Conservation (phyloP, 2,797 vertebrate genomes). For the Buceros bicornis region DNA sequence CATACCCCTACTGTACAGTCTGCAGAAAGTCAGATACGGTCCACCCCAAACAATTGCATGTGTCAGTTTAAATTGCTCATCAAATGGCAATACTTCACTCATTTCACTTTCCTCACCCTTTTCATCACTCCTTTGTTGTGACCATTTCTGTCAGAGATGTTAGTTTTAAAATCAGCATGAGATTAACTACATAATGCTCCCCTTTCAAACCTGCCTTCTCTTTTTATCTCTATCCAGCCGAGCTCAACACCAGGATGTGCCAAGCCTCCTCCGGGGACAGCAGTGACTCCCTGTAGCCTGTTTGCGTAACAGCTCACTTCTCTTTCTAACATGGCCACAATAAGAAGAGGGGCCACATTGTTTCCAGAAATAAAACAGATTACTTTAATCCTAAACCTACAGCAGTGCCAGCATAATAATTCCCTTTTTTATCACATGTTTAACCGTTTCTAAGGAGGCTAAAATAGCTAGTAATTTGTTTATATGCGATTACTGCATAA, state of each 20-base stretch:
- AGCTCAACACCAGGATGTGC: slow-evolving; percentile 17
- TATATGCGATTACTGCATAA: background rate
- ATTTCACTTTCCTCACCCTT: slow-evolving; percentile 4
- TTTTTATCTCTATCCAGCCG: slow-evolving; percentile 5
- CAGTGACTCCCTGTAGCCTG: slow-evolving; percentile 19
- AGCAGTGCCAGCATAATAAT: slow-evolving; percentile 24
- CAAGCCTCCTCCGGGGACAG: background rate
- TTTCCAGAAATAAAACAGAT: slow-evolving; percentile 67
- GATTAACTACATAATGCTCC: slow-evolving; percentile 20
- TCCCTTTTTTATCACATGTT: background rate
- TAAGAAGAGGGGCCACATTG: background rate
- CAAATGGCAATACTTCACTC: background rate
- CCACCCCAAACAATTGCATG: background rate
- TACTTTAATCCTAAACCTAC: slow-evolving; percentile 49
- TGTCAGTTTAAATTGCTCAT: background rate
- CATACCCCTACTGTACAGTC: background rate
- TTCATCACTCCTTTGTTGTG: background rate
- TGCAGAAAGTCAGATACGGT: background rate
- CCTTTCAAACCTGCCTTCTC: background rate
- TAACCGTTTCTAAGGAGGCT: slow-evolving; percentile 1
- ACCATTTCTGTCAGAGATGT: slow-evolving; percentile 15
- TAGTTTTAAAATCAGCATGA: slow-evolving; percentile 22
- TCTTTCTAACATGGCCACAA: background rate
- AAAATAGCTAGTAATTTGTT: background rate
- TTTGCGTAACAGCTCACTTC: slow-evolving; percentile 56